Percentiles rank a stretch among this genome's conserved stretches.
phyloP scores from a whole-genome alignment of 2,113 vertebrate genomes.

The Triplophysa dalaica region DNA sequence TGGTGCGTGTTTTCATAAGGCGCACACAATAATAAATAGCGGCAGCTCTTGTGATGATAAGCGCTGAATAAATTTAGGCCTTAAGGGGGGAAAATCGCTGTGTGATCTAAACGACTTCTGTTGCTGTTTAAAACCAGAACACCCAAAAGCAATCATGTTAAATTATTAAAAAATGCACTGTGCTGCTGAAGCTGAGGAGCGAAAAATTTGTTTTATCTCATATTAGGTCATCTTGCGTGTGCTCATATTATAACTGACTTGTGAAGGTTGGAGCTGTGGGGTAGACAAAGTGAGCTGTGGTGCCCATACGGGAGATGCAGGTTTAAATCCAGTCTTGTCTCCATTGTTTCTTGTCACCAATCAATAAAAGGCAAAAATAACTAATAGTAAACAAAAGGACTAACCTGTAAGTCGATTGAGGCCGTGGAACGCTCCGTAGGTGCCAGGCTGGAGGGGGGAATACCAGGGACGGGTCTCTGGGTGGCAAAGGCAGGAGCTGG shows the following conservation, averaged over 20 bases:
- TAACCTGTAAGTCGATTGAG: conserved; percentile 93
- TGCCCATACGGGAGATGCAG: background rate
- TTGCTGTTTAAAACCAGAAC: conserved; percentile 15
- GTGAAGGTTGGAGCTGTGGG: background rate
- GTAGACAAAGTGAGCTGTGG: background rate
- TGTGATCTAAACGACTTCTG: conserved; percentile 21
- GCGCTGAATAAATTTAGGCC: conserved; percentile 31
- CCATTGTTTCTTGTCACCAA: background rate
- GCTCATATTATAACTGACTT: background rate
- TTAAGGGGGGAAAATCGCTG: conserved; percentile 10
- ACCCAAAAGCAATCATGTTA: conserved; percentile 26
- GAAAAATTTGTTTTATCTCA: background rate
- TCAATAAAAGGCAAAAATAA: background rate
- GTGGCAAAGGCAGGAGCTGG: conserved; percentile 91
- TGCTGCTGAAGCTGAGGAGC: background rate
- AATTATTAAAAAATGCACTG: background rate
- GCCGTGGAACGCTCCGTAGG: conserved; percentile 84
- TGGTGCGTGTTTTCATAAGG: conserved; percentile 16
- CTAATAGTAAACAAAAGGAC: conserved; percentile 45
- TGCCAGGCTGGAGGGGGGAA: conserved; percentile 85
- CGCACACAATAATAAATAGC: conserved; percentile 35
- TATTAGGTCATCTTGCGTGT: background rate
- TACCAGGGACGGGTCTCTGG: conserved; percentile 90
- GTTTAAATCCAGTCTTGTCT: background rate
- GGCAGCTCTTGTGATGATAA: conserved; percentile 18